Base-by-base conservation (phyloP, 1,140 invertebrate species). In the Cydia fagiglandana region DNA sequence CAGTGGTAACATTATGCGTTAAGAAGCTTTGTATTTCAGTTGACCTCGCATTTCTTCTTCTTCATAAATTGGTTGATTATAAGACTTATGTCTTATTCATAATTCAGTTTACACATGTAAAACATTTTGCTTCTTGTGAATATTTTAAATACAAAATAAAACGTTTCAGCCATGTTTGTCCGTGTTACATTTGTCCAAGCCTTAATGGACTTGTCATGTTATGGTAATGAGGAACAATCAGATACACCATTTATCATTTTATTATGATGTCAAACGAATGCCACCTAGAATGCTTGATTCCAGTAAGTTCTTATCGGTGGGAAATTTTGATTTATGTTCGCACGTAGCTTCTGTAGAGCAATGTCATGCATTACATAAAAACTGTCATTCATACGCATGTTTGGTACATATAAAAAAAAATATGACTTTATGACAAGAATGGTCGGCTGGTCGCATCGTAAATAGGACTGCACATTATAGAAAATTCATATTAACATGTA, bases 171-270 rank as follows among this genome's bases (percentile, higher is more conserved):
- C 56, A 30, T 73, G 76, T 78, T 78, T 77, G 82, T 56, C 79
- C 79, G 80, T 79, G 81, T 83, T 75, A 84, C 85, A 88, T 84
- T 81, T 86, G 83, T 85, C 84, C 74, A 76, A 82, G 79, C 76
- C 75, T 80, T 92, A 92, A 92, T 92, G 91, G 91, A 91, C 81
- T 88, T 92, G 88, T 91, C 91, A 86, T 92, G 91, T 91, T 92
- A 92, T 90, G 86, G 77, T 87, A 91, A 91, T 91, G 82, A 84
- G 78, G 78, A 80, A 86, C 80, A 83, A 79, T 76, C 61, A 84
- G 83, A 87, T 86, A 82, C 78, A 79, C 84, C 76, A 88, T 90
- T 87, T 85, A 90, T 92, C 87, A 91, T 88, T 88, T 81, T 86
- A 86, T 87, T 86, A 83, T 79, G 76, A 78, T 85, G 81, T 84